Base-by-base conservation (phyloP, 2,888 invertebrate species). In the Hemicrepidius hirtus region DNA sequence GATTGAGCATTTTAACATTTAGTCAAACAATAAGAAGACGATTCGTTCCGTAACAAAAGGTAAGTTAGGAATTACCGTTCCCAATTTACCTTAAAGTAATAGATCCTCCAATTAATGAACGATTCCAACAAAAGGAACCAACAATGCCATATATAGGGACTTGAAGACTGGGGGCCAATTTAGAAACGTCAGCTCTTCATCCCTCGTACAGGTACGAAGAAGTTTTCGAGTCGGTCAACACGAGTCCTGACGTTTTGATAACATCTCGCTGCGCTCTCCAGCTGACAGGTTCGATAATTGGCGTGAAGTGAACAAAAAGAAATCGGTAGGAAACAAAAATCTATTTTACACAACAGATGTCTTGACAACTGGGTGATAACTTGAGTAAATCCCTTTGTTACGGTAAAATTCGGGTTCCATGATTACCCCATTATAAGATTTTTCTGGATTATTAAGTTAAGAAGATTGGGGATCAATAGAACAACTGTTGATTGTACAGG, bases 201-300 rank as follows among this genome's bases (percentile, higher is more conserved):
- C 72, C 66, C 63, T 40, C 13, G 35, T 41, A 65, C 72, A 72
- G 74, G 74, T 75, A 72, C 65, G 18, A 46, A 41, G 37, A 20
- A 49, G 65, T 64, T 59, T 70, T 50, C 41, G 49, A 41, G 18
- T 53, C 37, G 67, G 63, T 67, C 68, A 69, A 75, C 72, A 69
- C 71, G 68, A 59, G 53, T 69, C 68, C 40, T 68, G 68, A 75
- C 76, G 70, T 76, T 69, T 71, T 62, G 77, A 76, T 77, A 77
- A 77, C 71, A 78, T 78, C 77, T 76, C 69, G 49, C 71, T 78
- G 71, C 77, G 79, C 78, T 77, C 46, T 62, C 75, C 82, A 83
- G 83, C 83, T 83, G 83, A 83, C 83, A 80, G 78, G 69, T 72
- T 75, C 77, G 78, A 80, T 83, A 83, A 83, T 83, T 83, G 82